Base-by-base conservation (phyloP, 23 tunicate genomes). In the Trididemnum miniatum region DNA sequence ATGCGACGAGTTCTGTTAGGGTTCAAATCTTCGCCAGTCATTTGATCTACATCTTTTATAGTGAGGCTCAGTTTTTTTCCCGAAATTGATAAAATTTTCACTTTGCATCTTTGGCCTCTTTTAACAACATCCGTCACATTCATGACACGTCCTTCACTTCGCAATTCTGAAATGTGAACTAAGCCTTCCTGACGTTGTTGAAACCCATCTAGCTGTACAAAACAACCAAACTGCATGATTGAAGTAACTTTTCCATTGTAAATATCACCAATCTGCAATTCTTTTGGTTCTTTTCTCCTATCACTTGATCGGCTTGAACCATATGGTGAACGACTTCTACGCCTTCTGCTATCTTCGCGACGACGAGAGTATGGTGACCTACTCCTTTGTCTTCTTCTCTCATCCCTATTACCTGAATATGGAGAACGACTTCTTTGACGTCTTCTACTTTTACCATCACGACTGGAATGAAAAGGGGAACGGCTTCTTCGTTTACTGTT, bases 31-130 rank as follows among this genome's bases (percentile, higher is more conserved):
- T 90, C 96, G 4, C 99, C 99, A 51, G 92, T 90, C 18, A 7
- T 44, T 71, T 95, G 99, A 69, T 95, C 92, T 0, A 95, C 99
- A 78, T 95, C 99, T 83, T 95, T 95, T 87, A 95, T 90, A 5
- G 89, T 76, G 9, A 95, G 83, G 34, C 96, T 82, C 0, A 80
- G 49, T 54, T 90, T 90, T 35, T 85, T 86, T 1, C 99, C 99
- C 35, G 99, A 82, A 50, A 89, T 59, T 77, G 91, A 84, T 3
- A 95, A 77, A 18, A 95, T 91, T 83, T 95, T 95, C 1, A 91
- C 96, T 38, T 95, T 95, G 31, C 97, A 97, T 40, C 54, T 72
- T 66, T 91, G 92, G 4, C 95, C 91, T 38, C 95, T 65, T 31
- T 76, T 62, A 31, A 86, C 96, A 31, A 95, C 99, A 63, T 95